Conservation (phyloP, 2,888 invertebrate genomes). For the Ypsolopha scabrella region DNA sequence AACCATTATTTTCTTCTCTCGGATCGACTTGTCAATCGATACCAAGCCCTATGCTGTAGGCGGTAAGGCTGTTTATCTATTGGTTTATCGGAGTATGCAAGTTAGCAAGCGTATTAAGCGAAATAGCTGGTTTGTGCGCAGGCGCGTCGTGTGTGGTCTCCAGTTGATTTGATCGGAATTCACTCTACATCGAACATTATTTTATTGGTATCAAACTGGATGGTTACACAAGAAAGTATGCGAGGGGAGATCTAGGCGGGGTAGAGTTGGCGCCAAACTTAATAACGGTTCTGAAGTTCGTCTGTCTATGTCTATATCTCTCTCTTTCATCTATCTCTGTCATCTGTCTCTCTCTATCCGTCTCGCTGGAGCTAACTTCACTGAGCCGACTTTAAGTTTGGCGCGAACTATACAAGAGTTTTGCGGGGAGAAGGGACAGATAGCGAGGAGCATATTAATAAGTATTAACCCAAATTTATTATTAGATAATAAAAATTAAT, state of each 20-base stretch:
- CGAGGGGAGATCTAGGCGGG: neutral
- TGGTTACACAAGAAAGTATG: neutral
- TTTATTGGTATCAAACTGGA: neutral
- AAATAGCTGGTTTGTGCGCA: conserved; percentile 16
- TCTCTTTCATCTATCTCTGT: no score
- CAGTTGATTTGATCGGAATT: conserved; percentile 11
- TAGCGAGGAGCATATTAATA: no score
- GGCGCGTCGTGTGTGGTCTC: conserved; percentile 23
- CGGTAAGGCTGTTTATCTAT: neutral
- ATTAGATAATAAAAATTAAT: no score
- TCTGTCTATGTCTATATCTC: no score
- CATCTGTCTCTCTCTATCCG: no score
- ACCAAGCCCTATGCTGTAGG: neutral
- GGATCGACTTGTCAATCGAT: neutral
- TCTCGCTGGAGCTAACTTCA: no score
- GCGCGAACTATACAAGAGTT: no score
- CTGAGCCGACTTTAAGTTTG: no score
- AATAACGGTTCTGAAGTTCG: neutral
- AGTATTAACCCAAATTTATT: no score
- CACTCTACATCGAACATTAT: conserved; percentile 15
- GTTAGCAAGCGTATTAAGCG: conserved; percentile 11
- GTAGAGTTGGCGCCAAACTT: neutral
- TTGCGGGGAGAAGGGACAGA: no score
- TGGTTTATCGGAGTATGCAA: neutral
- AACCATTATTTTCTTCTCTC: conserved; percentile 12